Evolutionary conservation across 2,113 vertebrate genomes (phyloP).

Genomic region (Variabilichromis moorii): DNA sequence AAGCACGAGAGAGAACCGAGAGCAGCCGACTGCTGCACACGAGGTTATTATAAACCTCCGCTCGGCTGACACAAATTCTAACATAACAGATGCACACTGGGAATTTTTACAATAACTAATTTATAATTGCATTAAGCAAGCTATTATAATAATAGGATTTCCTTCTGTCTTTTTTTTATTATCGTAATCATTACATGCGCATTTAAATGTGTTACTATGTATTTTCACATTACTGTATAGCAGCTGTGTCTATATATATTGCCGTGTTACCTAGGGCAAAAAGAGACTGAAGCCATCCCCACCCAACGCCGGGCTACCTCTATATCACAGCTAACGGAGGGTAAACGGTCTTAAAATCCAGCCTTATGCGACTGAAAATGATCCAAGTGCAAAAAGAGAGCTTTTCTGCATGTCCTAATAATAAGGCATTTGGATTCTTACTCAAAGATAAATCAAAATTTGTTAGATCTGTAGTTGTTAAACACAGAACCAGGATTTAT

Average conservation of each 20-base stretch:
- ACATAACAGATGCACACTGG: neutral
- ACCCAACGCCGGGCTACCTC: fast-evolving
- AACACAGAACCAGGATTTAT: neutral
- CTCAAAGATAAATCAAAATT: neutral
- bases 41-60: neutral
- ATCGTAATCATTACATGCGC: neutral
- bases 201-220: neutral
- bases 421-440: neutral
- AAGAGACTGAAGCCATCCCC: neutral
- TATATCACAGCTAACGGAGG: neutral
- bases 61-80: neutral
- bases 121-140: neutral
- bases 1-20: constrained; percentile 29
- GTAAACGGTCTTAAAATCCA: neutral
- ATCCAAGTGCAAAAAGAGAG: neutral
- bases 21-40: neutral
- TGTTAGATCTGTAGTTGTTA: neutral
- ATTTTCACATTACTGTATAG: neutral
- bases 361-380: neutral
- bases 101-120: neutral
- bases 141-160: neutral
- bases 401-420: neutral
- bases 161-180: neutral
- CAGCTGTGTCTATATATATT: neutral
- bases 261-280: neutral